Evolutionary conservation across 2,888 invertebrate genomes (phyloP).

Genomic region (Apamea sordens): DNA sequence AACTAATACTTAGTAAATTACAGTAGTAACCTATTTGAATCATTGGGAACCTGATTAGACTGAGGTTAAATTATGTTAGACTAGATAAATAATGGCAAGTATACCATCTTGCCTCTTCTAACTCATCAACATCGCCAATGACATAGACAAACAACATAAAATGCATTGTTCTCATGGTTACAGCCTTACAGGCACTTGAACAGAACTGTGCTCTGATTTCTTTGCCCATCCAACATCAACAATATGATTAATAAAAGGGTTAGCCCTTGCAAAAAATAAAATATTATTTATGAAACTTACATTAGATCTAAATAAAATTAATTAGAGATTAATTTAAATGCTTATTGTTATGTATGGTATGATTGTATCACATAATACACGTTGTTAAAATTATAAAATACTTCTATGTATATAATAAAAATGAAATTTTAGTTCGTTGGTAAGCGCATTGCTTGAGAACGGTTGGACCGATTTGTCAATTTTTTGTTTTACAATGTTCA

Average conservation of each 20-base stretch:
- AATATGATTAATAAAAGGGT: neutral
- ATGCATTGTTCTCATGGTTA: neutral
- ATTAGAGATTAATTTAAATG: neutral
- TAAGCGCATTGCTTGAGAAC: neutral
- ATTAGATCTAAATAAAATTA: neutral
- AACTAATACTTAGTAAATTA: constrained; percentile 5
- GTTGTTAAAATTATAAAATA: neutral
- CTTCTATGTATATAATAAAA: neutral
- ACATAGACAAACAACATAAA: neutral
- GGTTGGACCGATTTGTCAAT: neutral
- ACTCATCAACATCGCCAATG: neutral
- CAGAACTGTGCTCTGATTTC: neutral
- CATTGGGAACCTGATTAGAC: constrained; percentile 6
- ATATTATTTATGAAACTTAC: neutral
- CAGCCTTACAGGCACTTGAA: neutral
- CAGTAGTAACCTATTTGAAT: neutral
- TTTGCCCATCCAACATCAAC: neutral
- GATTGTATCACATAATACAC: neutral
- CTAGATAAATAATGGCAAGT: constrained; percentile 22
- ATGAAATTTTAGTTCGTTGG: neutral
- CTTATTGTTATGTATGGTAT: neutral
- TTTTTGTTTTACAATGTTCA: neutral
- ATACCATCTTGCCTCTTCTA: constrained; percentile 3
- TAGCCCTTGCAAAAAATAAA: neutral
- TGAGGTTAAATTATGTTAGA: constrained; percentile 22